Conservation (phyloP, 1,140 invertebrate species). For the Philopotamus ludificatus region DNA sequence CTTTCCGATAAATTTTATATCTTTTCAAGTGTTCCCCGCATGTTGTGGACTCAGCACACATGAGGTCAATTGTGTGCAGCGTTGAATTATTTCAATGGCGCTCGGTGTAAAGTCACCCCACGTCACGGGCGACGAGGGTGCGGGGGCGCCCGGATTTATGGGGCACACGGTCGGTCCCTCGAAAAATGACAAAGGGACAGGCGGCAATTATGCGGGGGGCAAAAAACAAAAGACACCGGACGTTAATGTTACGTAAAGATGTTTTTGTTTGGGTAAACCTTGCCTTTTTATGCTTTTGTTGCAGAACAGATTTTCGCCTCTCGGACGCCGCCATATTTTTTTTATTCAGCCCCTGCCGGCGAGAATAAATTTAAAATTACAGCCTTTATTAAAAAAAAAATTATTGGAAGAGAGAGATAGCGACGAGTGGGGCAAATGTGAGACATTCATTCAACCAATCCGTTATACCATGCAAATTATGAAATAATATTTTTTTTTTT, state of each 20-base stretch:
- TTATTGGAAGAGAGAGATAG: too few relatives aligned
- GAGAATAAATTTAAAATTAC: too few relatives aligned
- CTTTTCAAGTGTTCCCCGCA: too few relatives aligned
- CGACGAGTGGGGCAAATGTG: not conserved
- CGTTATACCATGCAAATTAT: too few relatives aligned
- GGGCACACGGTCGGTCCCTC: constrained; percentile 4
- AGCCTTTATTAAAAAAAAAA: too few relatives aligned
- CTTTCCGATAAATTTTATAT: too few relatives aligned
- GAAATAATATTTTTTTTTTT: too few relatives aligned
- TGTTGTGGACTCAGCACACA: too few relatives aligned
- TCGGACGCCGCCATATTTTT: too few relatives aligned
- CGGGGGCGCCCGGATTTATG: constrained; percentile 26
- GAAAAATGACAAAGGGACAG: constrained; percentile 30
- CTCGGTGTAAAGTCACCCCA: constrained; percentile 18
- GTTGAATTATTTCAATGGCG: constrained; percentile 17
- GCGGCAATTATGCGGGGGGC: constrained; percentile 25
- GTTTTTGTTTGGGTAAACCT: constrained; percentile 12
- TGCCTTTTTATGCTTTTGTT: constrained; percentile 6
- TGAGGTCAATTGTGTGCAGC: constrained; percentile 8
- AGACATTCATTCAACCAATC: not conserved
- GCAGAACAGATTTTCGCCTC: not conserved
- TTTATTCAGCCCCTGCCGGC: too few relatives aligned
- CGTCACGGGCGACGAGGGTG: constrained; percentile 20
- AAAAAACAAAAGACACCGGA: constrained; percentile 23
- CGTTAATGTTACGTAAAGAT: constrained; percentile 27